Evolutionary conservation across 2,888 invertebrate genomes (phyloP).

Genomic region (Arge pagana): DNA sequence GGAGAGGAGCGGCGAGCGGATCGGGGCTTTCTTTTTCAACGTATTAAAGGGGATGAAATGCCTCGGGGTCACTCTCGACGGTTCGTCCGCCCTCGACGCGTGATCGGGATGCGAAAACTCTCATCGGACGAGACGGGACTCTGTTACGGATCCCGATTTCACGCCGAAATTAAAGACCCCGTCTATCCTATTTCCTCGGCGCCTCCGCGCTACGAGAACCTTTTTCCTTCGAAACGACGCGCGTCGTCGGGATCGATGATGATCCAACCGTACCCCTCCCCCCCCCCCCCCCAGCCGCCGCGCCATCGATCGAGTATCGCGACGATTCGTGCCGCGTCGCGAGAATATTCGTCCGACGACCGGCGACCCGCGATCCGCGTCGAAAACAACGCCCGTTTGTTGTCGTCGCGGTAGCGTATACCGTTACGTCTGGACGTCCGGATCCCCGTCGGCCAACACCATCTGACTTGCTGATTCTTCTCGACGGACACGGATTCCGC

Average conservation of each 20-base stretch:
- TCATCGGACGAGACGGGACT: conserved; percentile 44
- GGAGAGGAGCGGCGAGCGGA: too few relatives aligned
- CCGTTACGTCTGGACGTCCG: too few relatives aligned
- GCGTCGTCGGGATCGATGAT: conserved; percentile 1
- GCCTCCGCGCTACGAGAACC: not conserved
- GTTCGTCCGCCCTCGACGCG: conserved; percentile 44
- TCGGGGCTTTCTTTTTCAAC: too few relatives aligned
- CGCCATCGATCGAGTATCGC: conserved; percentile 1
- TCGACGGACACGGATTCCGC: too few relatives aligned
- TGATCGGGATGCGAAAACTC: conserved; percentile 54
- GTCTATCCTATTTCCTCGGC: not conserved
- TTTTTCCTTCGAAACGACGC: conserved; percentile 2
- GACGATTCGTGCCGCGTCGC: not conserved
- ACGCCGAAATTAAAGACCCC: conserved; percentile 14
- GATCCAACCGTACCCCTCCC: not conserved
- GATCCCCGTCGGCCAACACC: too few relatives aligned
- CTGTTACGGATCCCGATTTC: conserved; percentile 39
- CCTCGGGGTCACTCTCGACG: not conserved
- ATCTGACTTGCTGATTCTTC: conserved; percentile 56
- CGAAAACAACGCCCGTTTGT: too few relatives aligned
- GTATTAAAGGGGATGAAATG: conserved; percentile 17
- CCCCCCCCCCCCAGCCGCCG: not conserved
- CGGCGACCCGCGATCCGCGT: not conserved
- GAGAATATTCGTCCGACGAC: too few relatives aligned
- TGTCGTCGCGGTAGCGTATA: too few relatives aligned